phyloP scores from a whole-genome alignment of 2,113 vertebrate species.

The Poeciliopsis turrubarensis region DNA sequence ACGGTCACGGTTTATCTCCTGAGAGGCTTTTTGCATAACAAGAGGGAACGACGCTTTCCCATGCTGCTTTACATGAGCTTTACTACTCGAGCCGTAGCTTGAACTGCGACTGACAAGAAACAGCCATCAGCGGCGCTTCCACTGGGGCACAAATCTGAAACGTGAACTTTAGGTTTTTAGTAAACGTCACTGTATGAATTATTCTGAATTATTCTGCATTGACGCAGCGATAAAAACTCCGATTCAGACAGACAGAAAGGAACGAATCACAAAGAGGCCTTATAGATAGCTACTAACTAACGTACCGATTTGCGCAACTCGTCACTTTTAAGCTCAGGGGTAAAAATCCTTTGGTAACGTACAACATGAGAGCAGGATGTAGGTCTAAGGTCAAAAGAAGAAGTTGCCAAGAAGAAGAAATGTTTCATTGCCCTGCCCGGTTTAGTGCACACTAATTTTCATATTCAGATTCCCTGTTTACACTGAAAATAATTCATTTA shows the following conservation, averaged over 20 bases:
- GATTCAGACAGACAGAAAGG: slow-evolving; percentile 2
- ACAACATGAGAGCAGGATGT: slow-evolving; percentile 27
- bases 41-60: slow-evolving; percentile 58
- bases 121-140: slow-evolving; percentile 6
- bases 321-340: slow-evolving; percentile 2
- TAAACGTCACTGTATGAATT: too few species aligned
- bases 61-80: slow-evolving; percentile 65
- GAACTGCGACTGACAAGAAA: slow-evolving; percentile 26
- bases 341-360: slow-evolving; percentile 40
- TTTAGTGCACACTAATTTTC: slow-evolving; percentile 36
- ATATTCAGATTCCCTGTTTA: slow-evolving; percentile 54
- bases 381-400: slow-evolving; percentile 30
- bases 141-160: slow-evolving; percentile 14
- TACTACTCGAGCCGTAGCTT: slow-evolving; percentile 35
- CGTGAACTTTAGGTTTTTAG: background rate
- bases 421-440: slow-evolving; percentile 13
- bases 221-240: background rate
- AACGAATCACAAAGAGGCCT: slow-evolving; percentile 10
- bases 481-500: slow-evolving; percentile 37
- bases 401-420: slow-evolving; percentile 54
- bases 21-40: slow-evolving; percentile 78
- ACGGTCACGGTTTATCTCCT: slow-evolving; percentile 73
- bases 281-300: slow-evolving; percentile 2
- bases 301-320: slow-evolving; percentile 27
- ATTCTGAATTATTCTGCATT: slow-evolving; percentile 2